Percentiles rank a stretch among this genome's conserved stretches.
Conservation (phyloP, 1,140 invertebrate species). For the Phenacoccus solenopsis region DNA sequence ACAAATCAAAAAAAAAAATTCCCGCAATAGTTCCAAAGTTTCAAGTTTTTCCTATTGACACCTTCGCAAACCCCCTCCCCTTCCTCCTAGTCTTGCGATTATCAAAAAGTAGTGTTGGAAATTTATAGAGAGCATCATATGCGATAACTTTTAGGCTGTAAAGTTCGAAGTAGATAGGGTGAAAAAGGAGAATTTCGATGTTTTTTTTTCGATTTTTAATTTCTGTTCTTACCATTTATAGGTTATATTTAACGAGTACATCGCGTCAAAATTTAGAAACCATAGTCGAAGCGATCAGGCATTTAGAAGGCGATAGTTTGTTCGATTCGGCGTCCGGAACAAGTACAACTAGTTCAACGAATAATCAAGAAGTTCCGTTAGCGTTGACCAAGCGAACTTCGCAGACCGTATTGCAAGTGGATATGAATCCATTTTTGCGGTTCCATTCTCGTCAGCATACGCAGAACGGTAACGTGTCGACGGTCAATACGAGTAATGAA, state of each 20-base stretch:
- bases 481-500: conserved; percentile 27
- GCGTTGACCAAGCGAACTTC: conserved; percentile 53
- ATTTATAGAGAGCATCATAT: no score
- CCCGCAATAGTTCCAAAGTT: no score
- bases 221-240: not conserved
- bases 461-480: conserved; percentile 21
- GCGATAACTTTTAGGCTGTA: no score
- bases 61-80: no score
- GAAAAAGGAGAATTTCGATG: no score
- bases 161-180: no score
- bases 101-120: no score
- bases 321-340: conserved; percentile 21
- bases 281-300: conserved; percentile 93
- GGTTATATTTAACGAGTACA: conserved; percentile 58
- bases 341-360: not conserved
- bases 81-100: no score
- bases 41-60: no score
- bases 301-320: conserved; percentile 62
- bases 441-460: conserved; percentile 35
- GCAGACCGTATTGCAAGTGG: conserved; percentile 36
- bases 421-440: conserved; percentile 50
- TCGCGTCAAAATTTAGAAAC: conserved; percentile 90
- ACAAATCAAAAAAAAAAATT: no score
- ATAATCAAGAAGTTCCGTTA: conserved; percentile 50
- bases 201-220: no score